These are phyloP conservation scores for Poecilia picta DNA, from an alignment of 2,797 vertebrate genomes.

Conservation along the genomic window DNA sequence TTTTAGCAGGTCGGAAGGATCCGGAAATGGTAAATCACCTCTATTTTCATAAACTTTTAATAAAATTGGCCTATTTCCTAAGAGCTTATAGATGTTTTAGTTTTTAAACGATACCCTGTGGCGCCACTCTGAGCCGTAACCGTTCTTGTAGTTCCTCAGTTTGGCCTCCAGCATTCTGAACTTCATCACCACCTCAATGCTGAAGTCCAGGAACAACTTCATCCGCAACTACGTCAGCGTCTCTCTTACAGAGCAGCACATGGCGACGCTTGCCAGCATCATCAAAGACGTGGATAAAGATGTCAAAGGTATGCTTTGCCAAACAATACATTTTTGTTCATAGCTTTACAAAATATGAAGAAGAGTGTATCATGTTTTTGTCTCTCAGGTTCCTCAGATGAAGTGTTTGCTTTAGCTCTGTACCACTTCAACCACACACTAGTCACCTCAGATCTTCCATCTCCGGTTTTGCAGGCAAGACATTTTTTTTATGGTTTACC, in stretches of 20 bases:
- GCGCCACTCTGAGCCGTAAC: neutral
- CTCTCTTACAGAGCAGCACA: conserved; percentile 95
- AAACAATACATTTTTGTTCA: neutral
- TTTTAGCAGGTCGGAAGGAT: conserved; percentile 97
- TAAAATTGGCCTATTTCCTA: neutral
- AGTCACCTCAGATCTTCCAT: conserved; percentile 97
- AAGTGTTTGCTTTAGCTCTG: conserved; percentile 93
- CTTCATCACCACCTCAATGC: conserved; percentile 97
- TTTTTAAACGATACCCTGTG: neutral
- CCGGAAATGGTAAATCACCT: conserved; percentile 89
- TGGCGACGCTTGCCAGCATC: conserved; percentile 96
- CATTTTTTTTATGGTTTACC: neutral
- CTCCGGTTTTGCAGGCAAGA: conserved; percentile 91
- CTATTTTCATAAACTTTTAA: neutral
- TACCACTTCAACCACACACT: conserved; percentile 99
- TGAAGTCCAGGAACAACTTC: conserved; percentile 97
- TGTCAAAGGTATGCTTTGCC: conserved; percentile 85
- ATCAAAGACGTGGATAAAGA: conserved; percentile 99
- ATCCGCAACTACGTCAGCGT: conserved; percentile 98
- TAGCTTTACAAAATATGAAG: neutral
- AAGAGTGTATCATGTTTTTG: neutral
- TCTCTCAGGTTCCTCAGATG: conserved; percentile 90
- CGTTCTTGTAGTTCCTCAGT: conserved; percentile 87
- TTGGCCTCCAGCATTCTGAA: conserved; percentile 97
- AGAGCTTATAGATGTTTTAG: neutral